These are phyloP conservation scores for Gallinago jamesoni DNA, from an alignment of 2,113 vertebrate genomes.

Conservation along the genomic window DNA sequence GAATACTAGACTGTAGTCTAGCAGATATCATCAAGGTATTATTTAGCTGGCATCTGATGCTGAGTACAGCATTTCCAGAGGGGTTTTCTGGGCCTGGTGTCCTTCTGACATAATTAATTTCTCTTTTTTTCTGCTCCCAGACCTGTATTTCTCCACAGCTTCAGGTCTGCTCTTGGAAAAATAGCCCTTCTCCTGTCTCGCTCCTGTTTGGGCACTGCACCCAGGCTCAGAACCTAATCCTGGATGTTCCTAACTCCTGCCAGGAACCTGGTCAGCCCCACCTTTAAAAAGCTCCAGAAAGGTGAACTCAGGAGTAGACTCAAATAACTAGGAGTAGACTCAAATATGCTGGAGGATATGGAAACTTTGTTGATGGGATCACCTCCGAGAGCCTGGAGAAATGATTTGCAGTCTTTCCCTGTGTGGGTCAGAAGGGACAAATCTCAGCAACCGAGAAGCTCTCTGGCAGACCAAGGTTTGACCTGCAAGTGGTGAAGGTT, in stretches of 20 bases:
- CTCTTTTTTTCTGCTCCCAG: not conserved
- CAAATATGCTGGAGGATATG: not conserved
- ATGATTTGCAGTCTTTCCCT: not conserved
- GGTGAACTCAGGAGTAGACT: not conserved
- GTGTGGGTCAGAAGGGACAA: not conserved
- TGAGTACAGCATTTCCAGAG: conserved; percentile 6
- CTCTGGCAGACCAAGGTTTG: not conserved
- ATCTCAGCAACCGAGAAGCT: not conserved
- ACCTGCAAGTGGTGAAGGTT: not conserved
- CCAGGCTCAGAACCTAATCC: not conserved
- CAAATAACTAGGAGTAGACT: not conserved
- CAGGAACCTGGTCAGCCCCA: not conserved
- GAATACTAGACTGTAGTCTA: not conserved
- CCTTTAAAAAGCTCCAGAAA: not conserved
- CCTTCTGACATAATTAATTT: conserved; percentile 12
- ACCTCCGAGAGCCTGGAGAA: not conserved
- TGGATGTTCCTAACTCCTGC: not conserved
- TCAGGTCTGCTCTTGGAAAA: not conserved
- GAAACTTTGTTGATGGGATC: not conserved
- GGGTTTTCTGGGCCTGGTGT: not conserved
- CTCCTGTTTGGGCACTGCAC: not conserved
- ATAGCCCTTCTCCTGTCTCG: not conserved
- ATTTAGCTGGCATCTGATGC: not conserved
- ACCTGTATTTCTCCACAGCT: not conserved
- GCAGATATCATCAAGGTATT: conserved; percentile 1